A percentile compares a stretch with the other conserved stretches of the same genome.
These are phyloP conservation scores for Xestia c-nigrum DNA, from an alignment of 2,888 invertebrate species.

Conservation along the genomic window DNA sequence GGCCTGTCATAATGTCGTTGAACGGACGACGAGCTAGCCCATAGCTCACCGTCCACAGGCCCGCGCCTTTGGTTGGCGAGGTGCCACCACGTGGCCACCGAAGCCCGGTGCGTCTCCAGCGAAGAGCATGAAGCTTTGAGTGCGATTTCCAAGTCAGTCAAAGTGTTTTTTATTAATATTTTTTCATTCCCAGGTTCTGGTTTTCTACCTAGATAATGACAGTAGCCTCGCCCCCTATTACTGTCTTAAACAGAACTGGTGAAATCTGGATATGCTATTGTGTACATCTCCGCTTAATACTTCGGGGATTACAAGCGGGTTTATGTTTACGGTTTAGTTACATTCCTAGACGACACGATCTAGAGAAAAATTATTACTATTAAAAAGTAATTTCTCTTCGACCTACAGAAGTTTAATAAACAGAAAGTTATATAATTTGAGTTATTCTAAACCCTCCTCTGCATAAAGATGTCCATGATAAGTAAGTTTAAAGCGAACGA, in stretches of 20 bases:
- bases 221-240: not conserved
- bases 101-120: no score
- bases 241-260: not conserved
- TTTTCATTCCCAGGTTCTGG: not conserved
- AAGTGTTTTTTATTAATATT: not conserved
- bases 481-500: slow-evolving; percentile 40
- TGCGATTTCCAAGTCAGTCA: not conserved
- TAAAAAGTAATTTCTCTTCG: slow-evolving; percentile 12
- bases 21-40: no score
- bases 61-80: no score
- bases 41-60: no score
- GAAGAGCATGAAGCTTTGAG: no score
- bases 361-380: not conserved
- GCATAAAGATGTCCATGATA: slow-evolving; percentile 55
- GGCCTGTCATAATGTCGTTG: no score
- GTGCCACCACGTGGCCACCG: no score
- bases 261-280: not conserved
- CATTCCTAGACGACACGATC: not conserved
- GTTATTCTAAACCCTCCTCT: slow-evolving; percentile 40
- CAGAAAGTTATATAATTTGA: slow-evolving; percentile 38
- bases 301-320: not conserved
- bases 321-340: not conserved
- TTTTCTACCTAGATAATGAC: not conserved
- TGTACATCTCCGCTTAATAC: not conserved
- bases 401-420: slow-evolving; percentile 31